A percentile compares a stretch with the other conserved stretches of the same genome.
These are phyloP conservation scores for Operophtera brumata DNA, from an alignment of 2,888 invertebrate genomes.

Conservation along the genomic window DNA sequence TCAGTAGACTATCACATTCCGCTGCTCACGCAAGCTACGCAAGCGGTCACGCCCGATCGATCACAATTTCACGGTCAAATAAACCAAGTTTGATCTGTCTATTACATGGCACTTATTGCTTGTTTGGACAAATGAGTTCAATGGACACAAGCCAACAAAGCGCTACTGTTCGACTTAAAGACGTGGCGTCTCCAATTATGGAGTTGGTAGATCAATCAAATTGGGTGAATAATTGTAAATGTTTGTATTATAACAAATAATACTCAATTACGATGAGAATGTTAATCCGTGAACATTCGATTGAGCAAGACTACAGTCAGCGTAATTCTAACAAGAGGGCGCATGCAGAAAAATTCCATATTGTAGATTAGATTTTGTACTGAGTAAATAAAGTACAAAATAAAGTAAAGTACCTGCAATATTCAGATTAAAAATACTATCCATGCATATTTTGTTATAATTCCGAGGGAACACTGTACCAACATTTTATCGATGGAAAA, in stretches of 20 bases:
- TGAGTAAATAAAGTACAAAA: too few species aligned
- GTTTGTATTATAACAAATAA: neutral
- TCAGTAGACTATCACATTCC: constrained; percentile 37
- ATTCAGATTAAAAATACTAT: too few species aligned
- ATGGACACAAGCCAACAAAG: constrained; percentile 46
- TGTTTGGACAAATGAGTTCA: constrained; percentile 57
- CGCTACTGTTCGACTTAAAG: constrained; percentile 1
- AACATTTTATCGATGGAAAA: too few species aligned
- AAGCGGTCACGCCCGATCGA: constrained; percentile 57
- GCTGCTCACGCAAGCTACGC: constrained; percentile 48
- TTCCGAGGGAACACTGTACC: too few species aligned
- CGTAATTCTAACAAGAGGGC: too few species aligned
- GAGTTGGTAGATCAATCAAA: neutral
- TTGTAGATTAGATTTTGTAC: too few species aligned
- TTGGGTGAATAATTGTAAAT: neutral
- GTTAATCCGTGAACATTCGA: neutral
- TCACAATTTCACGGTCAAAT: constrained; percentile 74
- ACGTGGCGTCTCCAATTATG: neutral
- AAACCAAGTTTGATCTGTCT: constrained; percentile 65
- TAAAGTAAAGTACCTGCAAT: too few species aligned
- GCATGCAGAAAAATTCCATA: too few species aligned
- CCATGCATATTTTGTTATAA: too few species aligned
- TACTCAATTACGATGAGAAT: neutral
- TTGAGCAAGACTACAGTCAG: neutral
- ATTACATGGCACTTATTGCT: constrained; percentile 57